A percentile compares a stretch with the other conserved stretches of the same genome.
These are phyloP conservation scores for silkworm (Bombyx mori) DNA, from an alignment of 1,140 invertebrate species.

Conservation along the genomic window DNA sequence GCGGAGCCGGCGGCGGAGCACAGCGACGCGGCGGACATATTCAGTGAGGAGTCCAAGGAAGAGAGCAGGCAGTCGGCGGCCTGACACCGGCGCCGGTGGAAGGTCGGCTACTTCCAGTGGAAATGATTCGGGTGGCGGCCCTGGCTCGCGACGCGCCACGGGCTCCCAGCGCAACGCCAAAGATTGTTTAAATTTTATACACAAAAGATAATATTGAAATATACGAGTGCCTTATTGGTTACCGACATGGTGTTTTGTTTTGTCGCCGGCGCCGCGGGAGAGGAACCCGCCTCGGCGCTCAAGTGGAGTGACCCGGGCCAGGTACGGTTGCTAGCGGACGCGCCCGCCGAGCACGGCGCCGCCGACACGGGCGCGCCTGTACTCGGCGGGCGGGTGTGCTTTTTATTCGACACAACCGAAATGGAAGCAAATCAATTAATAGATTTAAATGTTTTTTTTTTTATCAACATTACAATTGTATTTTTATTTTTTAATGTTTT, in stretches of 20 bases:
- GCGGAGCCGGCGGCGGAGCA: constrained; percentile 9
- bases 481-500: not conserved
- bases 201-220: constrained; percentile 54
- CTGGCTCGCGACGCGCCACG: constrained; percentile 10
- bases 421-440: constrained; percentile 23
- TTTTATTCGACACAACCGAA: constrained; percentile 34
- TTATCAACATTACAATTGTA: too few species aligned
- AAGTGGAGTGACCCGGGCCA: constrained; percentile 75
- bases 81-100: constrained; percentile 45
- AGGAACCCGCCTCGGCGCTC: constrained; percentile 73
- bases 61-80: constrained; percentile 24
- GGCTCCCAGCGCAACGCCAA: constrained; percentile 48
- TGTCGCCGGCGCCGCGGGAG: constrained; percentile 44
- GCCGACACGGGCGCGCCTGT: constrained; percentile 26
- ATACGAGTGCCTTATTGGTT: constrained; percentile 69
- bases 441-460: not conserved
- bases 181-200: constrained; percentile 58
- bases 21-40: constrained; percentile 27
- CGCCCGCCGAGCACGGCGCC: constrained; percentile 41
- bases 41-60: constrained; percentile 17
- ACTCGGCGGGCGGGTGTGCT: constrained; percentile 51
- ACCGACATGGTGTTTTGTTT: constrained; percentile 46
- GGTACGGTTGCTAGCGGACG: constrained; percentile 71
- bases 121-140: constrained; percentile 59
- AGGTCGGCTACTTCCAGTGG: constrained; percentile 59